A percentile compares a stretch with the other conserved stretches of the same genome.
These are phyloP conservation scores for Mythimna loreyi DNA, from an alignment of 2,888 invertebrate species.

Conservation along the genomic window DNA sequence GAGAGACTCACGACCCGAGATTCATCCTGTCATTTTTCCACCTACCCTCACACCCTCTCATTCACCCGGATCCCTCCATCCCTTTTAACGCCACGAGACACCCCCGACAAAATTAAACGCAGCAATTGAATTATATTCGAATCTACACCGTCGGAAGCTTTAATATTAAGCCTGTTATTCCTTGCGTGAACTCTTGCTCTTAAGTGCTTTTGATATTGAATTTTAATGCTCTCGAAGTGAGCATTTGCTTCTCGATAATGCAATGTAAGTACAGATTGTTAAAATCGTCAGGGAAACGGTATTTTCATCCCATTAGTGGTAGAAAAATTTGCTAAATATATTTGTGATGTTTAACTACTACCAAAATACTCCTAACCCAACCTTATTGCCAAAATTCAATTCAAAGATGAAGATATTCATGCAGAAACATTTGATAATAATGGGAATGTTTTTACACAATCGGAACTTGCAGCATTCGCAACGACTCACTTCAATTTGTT, in stretches of 20 bases:
- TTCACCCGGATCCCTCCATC: slow-evolving; percentile 72
- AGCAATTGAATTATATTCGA: slow-evolving; percentile 80
- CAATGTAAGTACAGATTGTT: slow-evolving; percentile 34
- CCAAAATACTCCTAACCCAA: background rate
- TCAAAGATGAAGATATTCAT: background rate
- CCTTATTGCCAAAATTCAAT: background rate
- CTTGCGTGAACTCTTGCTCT: slow-evolving; percentile 63
- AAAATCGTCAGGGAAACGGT: slow-evolving; percentile 9
- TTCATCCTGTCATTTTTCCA: slow-evolving; percentile 78
- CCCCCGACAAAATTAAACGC: slow-evolving; percentile 82
- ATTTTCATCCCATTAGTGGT: background rate
- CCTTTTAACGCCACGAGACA: slow-evolving; percentile 84
- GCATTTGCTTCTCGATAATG: slow-evolving; percentile 43
- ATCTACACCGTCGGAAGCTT: slow-evolving; percentile 74
- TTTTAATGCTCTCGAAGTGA: slow-evolving; percentile 62
- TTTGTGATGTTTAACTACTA: background rate
- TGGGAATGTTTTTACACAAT: background rate
- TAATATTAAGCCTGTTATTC: slow-evolving; percentile 75
- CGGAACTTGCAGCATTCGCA: background rate
- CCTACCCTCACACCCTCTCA: slow-evolving; percentile 78
- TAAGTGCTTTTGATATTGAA: slow-evolving; percentile 69
- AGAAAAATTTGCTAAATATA: background rate
- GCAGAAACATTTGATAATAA: background rate
- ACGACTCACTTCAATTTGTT: background rate
- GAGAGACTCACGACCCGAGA: slow-evolving; percentile 69